These are phyloP conservation scores for Tetramorium simillimum DNA, from an alignment of 1,140 invertebrate species.

Conservation along the genomic window DNA sequence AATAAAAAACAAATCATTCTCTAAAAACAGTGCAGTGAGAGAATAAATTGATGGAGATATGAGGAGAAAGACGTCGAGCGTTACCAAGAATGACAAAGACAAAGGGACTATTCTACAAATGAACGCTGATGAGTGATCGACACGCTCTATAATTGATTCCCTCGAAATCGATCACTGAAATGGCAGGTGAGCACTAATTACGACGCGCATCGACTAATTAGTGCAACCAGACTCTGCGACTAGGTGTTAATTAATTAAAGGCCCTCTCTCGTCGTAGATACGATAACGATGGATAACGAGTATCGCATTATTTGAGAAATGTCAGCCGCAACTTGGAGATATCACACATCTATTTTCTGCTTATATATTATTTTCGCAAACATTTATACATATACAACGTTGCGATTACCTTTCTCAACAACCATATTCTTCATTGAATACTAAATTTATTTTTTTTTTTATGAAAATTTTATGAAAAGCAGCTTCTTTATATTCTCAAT, in stretches of 20 bases:
- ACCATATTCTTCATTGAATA: neutral
- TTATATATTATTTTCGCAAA: slow-evolving; percentile 15
- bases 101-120: slow-evolving; percentile 21
- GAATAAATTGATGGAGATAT: neutral
- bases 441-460: neutral
- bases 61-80: neutral
- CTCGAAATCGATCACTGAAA: slow-evolving; percentile 79
- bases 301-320: slow-evolving; percentile 50
- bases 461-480: neutral
- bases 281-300: slow-evolving; percentile 39
- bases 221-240: slow-evolving; percentile 70
- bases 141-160: slow-evolving; percentile 80
- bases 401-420: neutral
- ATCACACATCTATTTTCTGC: neutral
- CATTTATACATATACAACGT: neutral
- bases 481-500: neutral
- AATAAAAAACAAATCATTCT: neutral
- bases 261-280: slow-evolving; percentile 75
- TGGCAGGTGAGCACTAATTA: slow-evolving; percentile 84
- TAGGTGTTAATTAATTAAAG: slow-evolving; percentile 86
- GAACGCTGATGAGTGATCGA: slow-evolving; percentile 66
- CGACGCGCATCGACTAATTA: slow-evolving; percentile 83
- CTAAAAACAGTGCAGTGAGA: neutral
- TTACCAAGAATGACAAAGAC: slow-evolving; percentile 2
- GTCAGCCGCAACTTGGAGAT: slow-evolving; percentile 25